phyloP scores from a whole-genome alignment of 1,140 invertebrate genomes.

The Drosophila tropicalis region DNA sequence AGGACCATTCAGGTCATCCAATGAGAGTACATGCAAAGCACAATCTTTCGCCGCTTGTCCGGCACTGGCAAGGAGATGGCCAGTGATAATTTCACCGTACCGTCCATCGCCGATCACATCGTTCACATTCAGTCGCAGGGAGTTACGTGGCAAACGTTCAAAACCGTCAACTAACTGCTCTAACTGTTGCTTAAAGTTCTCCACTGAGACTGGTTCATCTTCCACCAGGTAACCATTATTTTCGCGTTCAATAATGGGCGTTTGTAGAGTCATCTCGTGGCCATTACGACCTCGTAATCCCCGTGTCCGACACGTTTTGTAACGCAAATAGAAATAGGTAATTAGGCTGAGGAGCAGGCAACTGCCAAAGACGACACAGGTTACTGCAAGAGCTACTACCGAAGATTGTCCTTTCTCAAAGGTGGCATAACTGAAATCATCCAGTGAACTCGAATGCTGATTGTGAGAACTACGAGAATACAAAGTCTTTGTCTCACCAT shows the following conservation, averaged over 20 bases:
- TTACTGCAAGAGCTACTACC: constrained; percentile 85
- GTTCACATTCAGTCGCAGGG: constrained; percentile 87
- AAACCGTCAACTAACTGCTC: constrained; percentile 64
- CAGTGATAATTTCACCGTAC: constrained; percentile 90
- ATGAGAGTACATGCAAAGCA: constrained; percentile 71
- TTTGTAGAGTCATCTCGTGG: constrained; percentile 88
- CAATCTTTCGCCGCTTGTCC: constrained; percentile 53
- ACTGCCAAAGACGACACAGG: constrained; percentile 86
- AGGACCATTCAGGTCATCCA: constrained; percentile 86
- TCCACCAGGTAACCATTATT: constrained; percentile 90
- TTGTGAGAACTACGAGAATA: constrained; percentile 86
- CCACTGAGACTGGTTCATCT: constrained; percentile 86
- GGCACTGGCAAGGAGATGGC: constrained; percentile 83
- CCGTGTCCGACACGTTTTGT: constrained; percentile 84
- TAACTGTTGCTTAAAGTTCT: constrained; percentile 88
- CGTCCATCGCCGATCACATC: constrained; percentile 88
- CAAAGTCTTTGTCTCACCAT: constrained; percentile 86
- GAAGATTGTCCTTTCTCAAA: constrained; percentile 78
- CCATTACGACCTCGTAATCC: constrained; percentile 84
- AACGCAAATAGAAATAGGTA: constrained; percentile 86
- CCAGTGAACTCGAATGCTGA: constrained; percentile 63
- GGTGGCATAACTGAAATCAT: constrained; percentile 74
- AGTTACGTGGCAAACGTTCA: constrained; percentile 88
- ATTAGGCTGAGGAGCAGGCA: constrained; percentile 86
- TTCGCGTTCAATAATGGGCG: constrained; percentile 88